Conservation (phyloP, 1,140 invertebrate species). For the Helicoverpa zea region DNA sequence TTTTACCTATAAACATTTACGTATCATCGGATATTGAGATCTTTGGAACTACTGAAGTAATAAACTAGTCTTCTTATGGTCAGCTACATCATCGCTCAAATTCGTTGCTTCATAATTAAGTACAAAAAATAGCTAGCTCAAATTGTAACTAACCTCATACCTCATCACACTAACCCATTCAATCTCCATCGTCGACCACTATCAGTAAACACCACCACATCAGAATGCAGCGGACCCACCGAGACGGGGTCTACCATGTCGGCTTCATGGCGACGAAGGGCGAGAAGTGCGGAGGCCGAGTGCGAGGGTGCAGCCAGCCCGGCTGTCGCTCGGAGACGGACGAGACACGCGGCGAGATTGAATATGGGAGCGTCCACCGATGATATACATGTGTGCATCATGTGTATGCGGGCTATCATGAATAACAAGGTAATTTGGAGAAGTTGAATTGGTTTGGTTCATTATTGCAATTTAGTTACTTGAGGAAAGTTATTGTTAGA, state of each 20-base stretch:
- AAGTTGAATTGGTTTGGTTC: too few species aligned
- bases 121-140: too few species aligned
- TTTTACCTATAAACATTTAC: too few species aligned
- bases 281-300: slow-evolving; percentile 72
- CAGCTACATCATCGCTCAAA: too few species aligned
- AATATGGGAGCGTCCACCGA: slow-evolving; percentile 99
- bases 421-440: slow-evolving; percentile 90
- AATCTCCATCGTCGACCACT: slow-evolving; percentile 10
- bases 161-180: neutral
- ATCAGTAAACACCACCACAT: slow-evolving; percentile 78
- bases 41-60: too few species aligned
- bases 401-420: slow-evolving; percentile 99
- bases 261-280: slow-evolving; percentile 69
- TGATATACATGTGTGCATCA: slow-evolving; percentile 99
- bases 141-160: too few species aligned
- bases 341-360: slow-evolving; percentile 94
- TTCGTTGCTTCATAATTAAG: too few species aligned
- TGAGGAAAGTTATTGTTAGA: too few species aligned
- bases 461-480: too few species aligned
- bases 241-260: slow-evolving; percentile 63
- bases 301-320: slow-evolving; percentile 72
- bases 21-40: too few species aligned
- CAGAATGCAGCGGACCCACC: slow-evolving; percentile 73
- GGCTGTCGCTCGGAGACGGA: slow-evolving; percentile 87
- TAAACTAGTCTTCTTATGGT: too few species aligned